Percentiles rank a stretch among this genome's conserved stretches.
phyloP scores from a whole-genome alignment of 2,888 invertebrate species.

The Galeruca laticollis region DNA sequence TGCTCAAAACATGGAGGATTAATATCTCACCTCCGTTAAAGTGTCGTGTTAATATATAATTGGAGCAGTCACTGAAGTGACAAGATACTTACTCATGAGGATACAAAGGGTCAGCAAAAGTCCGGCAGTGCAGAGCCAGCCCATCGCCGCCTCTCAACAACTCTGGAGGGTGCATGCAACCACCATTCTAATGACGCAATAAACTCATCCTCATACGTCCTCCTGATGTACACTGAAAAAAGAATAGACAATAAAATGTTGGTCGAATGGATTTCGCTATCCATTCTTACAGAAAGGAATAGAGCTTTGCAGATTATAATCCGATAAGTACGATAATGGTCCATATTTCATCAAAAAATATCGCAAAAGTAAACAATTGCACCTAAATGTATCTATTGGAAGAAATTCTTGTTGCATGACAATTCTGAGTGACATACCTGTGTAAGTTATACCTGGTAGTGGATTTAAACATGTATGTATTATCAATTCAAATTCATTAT shows the following conservation, averaged over 20 bases:
- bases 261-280: no score
- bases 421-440: no score
- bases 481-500: no score
- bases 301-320: no score
- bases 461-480: no score
- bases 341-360: no score
- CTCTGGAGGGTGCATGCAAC: constrained; percentile 51
- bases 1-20: background rate
- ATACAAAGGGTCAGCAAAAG: constrained; percentile 66
- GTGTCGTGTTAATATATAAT: constrained; percentile 4
- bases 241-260: background rate
- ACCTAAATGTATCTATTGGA: no score
- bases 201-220: background rate
- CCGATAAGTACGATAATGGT: no score
- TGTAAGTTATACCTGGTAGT: no score
- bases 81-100: constrained; percentile 62
- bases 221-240: constrained; percentile 5
- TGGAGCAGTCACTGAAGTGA: background rate
- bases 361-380: no score
- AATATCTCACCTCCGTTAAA: background rate
- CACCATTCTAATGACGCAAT: constrained; percentile 46
- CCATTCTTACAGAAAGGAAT: no score
- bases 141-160: constrained; percentile 68
- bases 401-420: no score
- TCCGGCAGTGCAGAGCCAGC: constrained; percentile 67